Base-by-base conservation (phyloP, 2,113 vertebrate genomes). In the Otis tarda region DNA sequence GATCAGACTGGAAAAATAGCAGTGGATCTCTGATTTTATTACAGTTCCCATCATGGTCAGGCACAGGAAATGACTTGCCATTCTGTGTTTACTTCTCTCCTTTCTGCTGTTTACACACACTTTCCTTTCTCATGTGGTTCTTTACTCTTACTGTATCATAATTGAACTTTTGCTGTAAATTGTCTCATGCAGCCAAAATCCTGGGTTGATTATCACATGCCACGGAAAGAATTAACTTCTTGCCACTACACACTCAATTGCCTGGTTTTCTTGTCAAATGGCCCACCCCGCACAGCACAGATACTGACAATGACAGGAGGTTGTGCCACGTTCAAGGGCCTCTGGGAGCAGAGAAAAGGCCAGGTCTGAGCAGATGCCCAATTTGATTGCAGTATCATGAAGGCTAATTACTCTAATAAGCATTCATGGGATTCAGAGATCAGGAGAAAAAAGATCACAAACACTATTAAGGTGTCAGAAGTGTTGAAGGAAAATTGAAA, bases 401-500 rank as follows among this genome's bases (percentile, higher is more conserved):
- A 89, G 78, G 56, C 78, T 96, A 89, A 95, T 97, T 90, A 91
- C 70, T 87, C 45, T 94, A 91, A 91, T 94, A 91, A 95, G 87
- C 12, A 7, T 85, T 94, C 57, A n/a, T 47, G 78, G 71, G 33
- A 93, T 88, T 94, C 79, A 81, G 71, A 67, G 60, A 93, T 87
- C 57, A 56, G 84, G 74, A 90, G 33, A 39, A 94, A 86, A 90
- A 89, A 83, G 56, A 90, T 94, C 88, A 81, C 60, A 95, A 94
- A 86, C 75, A 59, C 22, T 45, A 90, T 95, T 91, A 95, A 90
- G 30, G 33, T 90, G 84, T 89, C 90, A 93, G 87, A 77, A 68
- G 82, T 84, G 70, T 59, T 92, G 79, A 91, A 83, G 64, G 61
- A 71, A 94, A 94, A 93, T 71, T 92, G 41, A 20, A 93, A 94